Percentiles rank a stretch among this genome's conserved stretches.
Evolutionary conservation across 2,113 vertebrate genomes (phyloP).

Genomic region (Leptobrachium leishanense): DNA sequence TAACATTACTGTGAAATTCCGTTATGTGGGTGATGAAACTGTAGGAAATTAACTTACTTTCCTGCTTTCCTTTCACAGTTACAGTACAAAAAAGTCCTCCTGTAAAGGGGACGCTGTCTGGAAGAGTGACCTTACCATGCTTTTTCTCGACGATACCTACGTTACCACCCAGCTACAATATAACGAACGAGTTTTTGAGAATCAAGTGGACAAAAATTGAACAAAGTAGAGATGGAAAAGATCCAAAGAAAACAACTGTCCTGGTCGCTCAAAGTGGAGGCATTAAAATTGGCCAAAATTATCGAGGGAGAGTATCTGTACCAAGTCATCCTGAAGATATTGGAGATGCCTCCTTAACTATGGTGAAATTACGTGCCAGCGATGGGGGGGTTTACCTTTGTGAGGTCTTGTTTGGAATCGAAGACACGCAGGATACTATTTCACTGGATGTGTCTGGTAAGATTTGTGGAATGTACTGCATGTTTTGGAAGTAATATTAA

Average conservation of each 20-base stretch:
- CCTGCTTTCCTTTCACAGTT: conserved; percentile 53
- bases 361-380: conserved; percentile 87
- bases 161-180: conserved; percentile 67
- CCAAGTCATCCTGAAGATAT: conserved; percentile 80
- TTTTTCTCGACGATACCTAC: conserved; percentile 85
- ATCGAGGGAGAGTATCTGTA: conserved; percentile 86
- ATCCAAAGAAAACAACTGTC: conserved; percentile 81
- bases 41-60: neutral
- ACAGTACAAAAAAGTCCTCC: conserved; percentile 66
- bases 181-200: conserved; percentile 77
- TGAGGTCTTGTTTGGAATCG: conserved; percentile 90
- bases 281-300: conserved; percentile 85
- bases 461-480: conserved; percentile 37
- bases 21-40: neutral
- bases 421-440: conserved; percentile 84
- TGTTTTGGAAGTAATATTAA: neutral
- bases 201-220: conserved; percentile 96
- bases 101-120: conserved; percentile 82
- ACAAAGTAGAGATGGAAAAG: conserved; percentile 68
- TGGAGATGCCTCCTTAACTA: conserved; percentile 85
- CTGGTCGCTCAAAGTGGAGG: conserved; percentile 88
- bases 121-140: conserved; percentile 87
- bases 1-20: neutral
- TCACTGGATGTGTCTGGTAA: conserved; percentile 84
- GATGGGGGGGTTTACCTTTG: conserved; percentile 91